phyloP scores from a whole-genome alignment of 2,113 vertebrate species.

The Phaethon lepturus region DNA sequence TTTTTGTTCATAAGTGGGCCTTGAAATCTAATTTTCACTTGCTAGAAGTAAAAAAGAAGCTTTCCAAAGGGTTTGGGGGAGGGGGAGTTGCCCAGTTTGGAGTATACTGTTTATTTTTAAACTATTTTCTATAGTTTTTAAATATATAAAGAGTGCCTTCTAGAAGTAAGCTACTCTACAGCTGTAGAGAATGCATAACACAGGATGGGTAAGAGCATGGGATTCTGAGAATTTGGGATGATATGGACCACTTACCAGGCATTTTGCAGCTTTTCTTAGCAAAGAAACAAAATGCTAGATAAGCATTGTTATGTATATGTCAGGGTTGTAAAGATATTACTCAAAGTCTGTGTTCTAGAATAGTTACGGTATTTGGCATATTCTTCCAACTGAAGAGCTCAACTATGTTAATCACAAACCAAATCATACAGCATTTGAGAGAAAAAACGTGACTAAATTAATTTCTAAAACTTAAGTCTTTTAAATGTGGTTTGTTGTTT shows the following conservation, averaged over 20 bases:
- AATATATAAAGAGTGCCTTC: background rate
- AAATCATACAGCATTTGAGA: background rate
- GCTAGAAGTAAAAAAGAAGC: background rate
- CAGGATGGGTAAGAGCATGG: background rate
- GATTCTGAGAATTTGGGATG: background rate
- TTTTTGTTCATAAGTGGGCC: background rate
- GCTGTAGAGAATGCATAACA: background rate
- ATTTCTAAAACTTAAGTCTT: background rate
- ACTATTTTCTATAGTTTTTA: background rate
- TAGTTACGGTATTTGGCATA: background rate
- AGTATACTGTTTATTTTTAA: background rate
- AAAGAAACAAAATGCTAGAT: background rate
- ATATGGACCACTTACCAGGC: background rate
- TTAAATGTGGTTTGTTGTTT: background rate
- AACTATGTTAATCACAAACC: background rate
- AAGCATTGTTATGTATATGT: background rate
- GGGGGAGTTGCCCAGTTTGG: background rate
- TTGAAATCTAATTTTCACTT: background rate
- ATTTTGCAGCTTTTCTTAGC: background rate
- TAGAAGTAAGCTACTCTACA: background rate
- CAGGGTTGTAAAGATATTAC: background rate
- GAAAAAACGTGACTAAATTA: background rate
- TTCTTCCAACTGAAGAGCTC: background rate
- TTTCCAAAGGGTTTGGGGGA: background rate
- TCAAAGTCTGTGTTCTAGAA: background rate